Conservation (phyloP, 1,140 invertebrate genomes). For the Drosophila azteca region DNA sequence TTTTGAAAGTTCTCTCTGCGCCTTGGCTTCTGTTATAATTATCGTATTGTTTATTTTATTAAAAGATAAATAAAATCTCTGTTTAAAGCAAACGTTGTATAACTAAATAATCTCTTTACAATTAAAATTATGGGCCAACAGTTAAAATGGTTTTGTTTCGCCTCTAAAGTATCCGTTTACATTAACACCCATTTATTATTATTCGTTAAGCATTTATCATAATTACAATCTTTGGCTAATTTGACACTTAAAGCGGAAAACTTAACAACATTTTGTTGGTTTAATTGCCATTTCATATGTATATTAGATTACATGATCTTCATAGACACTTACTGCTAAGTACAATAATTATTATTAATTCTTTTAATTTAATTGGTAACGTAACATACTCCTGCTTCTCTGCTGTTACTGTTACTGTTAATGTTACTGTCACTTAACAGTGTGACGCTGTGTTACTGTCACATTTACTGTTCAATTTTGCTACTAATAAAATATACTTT, state of each 20-base stretch:
- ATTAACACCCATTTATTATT: constrained; percentile 38
- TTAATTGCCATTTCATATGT: constrained; percentile 59
- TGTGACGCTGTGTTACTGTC: constrained; percentile 17
- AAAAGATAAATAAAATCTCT: constrained; percentile 46
- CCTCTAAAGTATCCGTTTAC: constrained; percentile 46
- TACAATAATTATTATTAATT: constrained; percentile 61
- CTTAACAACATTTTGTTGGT: constrained; percentile 80
- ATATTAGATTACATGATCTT: constrained; percentile 57
- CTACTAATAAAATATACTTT: constrained; percentile 81
- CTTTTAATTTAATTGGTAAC: constrained; percentile 27
- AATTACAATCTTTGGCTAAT: constrained; percentile 82
- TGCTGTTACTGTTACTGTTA: constrained; percentile 19
- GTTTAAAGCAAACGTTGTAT: constrained; percentile 41
- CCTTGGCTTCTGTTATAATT: constrained; percentile 15
- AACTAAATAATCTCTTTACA: constrained; percentile 67
- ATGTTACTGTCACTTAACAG: constrained; percentile 25
- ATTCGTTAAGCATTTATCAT: constrained; percentile 69
- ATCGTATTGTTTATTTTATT: constrained; percentile 37
- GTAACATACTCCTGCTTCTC: constrained; percentile 37
- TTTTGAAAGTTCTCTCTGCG: constrained; percentile 30
- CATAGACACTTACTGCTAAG: constrained; percentile 72
- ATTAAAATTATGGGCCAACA: constrained; percentile 78
- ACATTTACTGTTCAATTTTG: constrained; percentile 61
- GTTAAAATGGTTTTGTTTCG: constrained; percentile 74
- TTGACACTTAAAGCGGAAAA: constrained; percentile 83